A percentile compares a stretch with the other conserved stretches of the same genome.
phyloP scores from a whole-genome alignment of 2,113 vertebrate genomes.

The Puma concolor region DNA sequence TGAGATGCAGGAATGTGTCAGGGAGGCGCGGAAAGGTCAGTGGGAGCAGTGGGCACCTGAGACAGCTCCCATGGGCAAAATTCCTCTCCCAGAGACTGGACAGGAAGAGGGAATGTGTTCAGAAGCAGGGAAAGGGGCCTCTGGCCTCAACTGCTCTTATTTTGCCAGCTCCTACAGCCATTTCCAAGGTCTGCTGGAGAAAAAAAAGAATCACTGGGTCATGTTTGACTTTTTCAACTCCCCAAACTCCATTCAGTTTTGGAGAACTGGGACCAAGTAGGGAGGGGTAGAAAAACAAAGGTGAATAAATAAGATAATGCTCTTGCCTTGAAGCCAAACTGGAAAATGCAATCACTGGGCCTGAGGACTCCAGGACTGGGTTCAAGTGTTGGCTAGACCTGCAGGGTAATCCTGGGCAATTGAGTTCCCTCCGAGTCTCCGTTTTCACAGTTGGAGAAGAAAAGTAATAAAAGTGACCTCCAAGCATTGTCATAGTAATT shows the following conservation, averaged over 20 bases:
- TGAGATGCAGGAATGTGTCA: conserved; percentile 63
- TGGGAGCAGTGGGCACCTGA: conserved; percentile 60
- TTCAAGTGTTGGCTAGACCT: conserved; percentile 9
- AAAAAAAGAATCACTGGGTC: neutral
- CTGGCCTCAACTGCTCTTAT: conserved; percentile 30
- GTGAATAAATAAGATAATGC: conserved; percentile 16
- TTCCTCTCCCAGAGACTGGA: conserved; percentile 48
- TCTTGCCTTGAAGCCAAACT: conserved; percentile 24
- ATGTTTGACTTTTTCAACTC: conserved; percentile 61
- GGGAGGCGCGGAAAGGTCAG: conserved; percentile 53
- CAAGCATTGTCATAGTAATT: neutral
- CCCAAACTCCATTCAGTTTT: conserved; percentile 38
- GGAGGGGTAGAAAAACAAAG: conserved; percentile 34
- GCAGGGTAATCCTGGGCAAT: neutral
- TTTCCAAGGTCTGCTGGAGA: conserved; percentile 18
- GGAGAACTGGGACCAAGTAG: neutral
- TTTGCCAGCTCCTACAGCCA: conserved; percentile 13
- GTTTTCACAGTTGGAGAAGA: conserved; percentile 36
- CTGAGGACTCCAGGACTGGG: neutral
- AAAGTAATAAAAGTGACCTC: neutral
- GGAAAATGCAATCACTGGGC: neutral
- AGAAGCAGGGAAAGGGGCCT: conserved; percentile 49
- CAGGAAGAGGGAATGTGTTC: conserved; percentile 15
- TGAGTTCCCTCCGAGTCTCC: neutral
- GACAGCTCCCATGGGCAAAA: conserved; percentile 67